Conservation (phyloP, 2,888 invertebrate species). For the Tenthredo mesomela region DNA sequence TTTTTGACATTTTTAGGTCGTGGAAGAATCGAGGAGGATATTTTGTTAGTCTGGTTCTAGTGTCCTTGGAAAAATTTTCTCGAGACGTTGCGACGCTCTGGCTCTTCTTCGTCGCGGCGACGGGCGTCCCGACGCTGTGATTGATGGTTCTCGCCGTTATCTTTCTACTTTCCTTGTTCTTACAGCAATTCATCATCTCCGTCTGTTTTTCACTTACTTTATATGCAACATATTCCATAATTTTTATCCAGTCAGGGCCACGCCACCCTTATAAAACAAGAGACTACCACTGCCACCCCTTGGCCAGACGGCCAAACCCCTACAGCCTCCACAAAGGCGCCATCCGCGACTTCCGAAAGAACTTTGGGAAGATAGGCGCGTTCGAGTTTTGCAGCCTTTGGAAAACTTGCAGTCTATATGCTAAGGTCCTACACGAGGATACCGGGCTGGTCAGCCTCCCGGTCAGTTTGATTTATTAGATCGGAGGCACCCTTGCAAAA, state of each 20-base stretch:
- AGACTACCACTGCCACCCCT: constrained; percentile 41
- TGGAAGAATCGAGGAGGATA: neutral
- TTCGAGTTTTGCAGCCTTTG: constrained; percentile 30
- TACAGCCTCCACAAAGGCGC: constrained; percentile 37
- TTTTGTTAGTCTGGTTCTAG: neutral
- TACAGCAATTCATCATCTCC: constrained; percentile 77
- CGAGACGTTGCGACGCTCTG: neutral
- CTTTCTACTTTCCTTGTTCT: constrained; percentile 71
- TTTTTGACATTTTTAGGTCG: neutral
- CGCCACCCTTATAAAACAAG: constrained; percentile 54
- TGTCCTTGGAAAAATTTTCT: neutral
- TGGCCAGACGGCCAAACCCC: constrained; percentile 27
- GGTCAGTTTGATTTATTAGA: constrained; percentile 77
- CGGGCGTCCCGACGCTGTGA: constrained; percentile 66
- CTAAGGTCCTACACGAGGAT: constrained; percentile 61
- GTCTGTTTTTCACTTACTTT: constrained; percentile 78
- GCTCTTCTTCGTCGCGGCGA: constrained; percentile 56
- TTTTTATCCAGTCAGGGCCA: constrained; percentile 76
- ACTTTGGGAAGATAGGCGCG: constrained; percentile 45
- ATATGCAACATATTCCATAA: constrained; percentile 78
- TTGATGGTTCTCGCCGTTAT: constrained; percentile 77
- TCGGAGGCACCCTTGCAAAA: constrained; percentile 67
- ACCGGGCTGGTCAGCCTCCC: constrained; percentile 48
- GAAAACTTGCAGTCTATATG: constrained; percentile 70
- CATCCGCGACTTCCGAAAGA: constrained; percentile 41